These are phyloP conservation scores for Anableps anableps DNA, from an alignment of 2,797 vertebrate genomes.

Conservation along the genomic window DNA sequence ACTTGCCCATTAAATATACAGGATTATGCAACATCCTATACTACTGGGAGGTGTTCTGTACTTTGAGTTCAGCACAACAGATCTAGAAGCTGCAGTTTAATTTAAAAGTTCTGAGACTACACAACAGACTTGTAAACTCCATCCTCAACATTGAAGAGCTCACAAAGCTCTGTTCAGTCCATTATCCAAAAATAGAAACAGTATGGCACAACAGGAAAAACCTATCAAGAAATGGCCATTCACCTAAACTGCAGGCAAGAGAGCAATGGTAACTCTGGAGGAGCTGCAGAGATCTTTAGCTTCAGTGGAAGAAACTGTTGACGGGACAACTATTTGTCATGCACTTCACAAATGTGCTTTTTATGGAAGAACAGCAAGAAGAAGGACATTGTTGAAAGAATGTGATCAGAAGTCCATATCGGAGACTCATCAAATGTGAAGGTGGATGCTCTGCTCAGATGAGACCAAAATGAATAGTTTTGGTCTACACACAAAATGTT, in stretches of 20 bases:
- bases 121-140: background rate
- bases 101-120: background rate
- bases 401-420: background rate
- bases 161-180: background rate
- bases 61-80: background rate
- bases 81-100: background rate
- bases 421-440: background rate
- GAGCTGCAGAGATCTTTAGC: background rate
- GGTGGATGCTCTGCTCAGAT: background rate
- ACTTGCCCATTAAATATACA: slow-evolving; percentile 9
- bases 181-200: background rate
- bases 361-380: background rate
- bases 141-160: background rate
- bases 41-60: background rate
- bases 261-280: no score
- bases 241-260: background rate
- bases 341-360: background rate
- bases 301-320: background rate
- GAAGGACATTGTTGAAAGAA: background rate
- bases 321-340: background rate
- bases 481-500: background rate
- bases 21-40: slow-evolving; percentile 9
- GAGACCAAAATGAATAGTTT: background rate
- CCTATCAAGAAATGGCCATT: background rate
- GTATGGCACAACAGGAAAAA: background rate